Conservation (phyloP, 1,140 invertebrate genomes). For the Zelostemma sp. region DNA sequence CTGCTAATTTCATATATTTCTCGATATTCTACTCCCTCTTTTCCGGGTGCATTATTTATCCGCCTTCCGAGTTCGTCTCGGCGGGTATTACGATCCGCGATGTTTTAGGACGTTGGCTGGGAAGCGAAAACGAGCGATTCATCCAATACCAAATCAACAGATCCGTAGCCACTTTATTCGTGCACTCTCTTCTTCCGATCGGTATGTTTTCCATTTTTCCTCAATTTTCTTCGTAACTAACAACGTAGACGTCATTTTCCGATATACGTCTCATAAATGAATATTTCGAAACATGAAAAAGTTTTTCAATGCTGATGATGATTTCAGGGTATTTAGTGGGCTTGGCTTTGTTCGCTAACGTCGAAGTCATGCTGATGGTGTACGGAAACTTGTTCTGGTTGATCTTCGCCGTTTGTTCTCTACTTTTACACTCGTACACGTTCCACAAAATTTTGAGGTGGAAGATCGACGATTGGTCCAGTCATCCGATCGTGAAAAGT, state of each 20-base stretch:
- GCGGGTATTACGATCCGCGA: slow-evolving; percentile 80
- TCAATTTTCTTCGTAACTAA: too few relatives aligned
- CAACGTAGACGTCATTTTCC: too few relatives aligned
- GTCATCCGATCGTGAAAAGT: slow-evolving; percentile 81
- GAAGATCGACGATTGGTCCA: slow-evolving; percentile 77
- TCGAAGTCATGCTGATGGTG: slow-evolving; percentile 63
- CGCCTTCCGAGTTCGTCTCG: slow-evolving; percentile 81
- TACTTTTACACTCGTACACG: slow-evolving; percentile 62
- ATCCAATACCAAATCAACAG: slow-evolving; percentile 80
- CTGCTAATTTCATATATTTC: slow-evolving; percentile 56
- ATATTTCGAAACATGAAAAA: too few relatives aligned
- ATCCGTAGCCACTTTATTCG: slow-evolving; percentile 75
- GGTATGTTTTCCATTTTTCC: slow-evolving; percentile 66
- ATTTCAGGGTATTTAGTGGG: slow-evolving; percentile 74
- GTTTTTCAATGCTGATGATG: slow-evolving; percentile 7
- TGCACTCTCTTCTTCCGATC: slow-evolving; percentile 78
- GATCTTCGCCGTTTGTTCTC: slow-evolving; percentile 54
- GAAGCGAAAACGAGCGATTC: slow-evolving; percentile 78
- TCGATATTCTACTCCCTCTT: slow-evolving; percentile 79
- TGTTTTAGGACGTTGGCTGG: slow-evolving; percentile 76
- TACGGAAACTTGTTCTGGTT: slow-evolving; percentile 64
- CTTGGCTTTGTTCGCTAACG: slow-evolving; percentile 68
- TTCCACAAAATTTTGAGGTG: slow-evolving; percentile 73
- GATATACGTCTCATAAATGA: too few relatives aligned
- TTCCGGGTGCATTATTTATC: slow-evolving; percentile 79